Percentiles rank a stretch among this genome's conserved stretches.
Conservation (phyloP, 2,888 invertebrate genomes). For the Biston stratarius region DNA sequence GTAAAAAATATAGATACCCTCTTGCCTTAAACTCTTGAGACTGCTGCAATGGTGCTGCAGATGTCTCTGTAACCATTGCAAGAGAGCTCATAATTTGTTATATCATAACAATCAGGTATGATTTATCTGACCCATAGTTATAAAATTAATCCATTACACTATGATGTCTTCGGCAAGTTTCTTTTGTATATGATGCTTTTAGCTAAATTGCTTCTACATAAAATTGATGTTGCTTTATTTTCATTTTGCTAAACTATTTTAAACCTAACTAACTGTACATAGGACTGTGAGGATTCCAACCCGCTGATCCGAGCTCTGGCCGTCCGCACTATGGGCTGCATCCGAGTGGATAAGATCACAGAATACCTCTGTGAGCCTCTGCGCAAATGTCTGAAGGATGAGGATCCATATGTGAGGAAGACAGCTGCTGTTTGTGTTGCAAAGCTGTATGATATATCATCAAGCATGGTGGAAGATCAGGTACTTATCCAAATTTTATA, state of each 20-base stretch:
- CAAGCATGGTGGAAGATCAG: slow-evolving; percentile 88
- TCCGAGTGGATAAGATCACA: slow-evolving; percentile 99
- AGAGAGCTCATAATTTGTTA: no score
- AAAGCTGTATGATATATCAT: slow-evolving; percentile 98
- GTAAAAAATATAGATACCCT: no score
- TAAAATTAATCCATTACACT: no score
- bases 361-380: slow-evolving; percentile 99
- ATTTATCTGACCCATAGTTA: no score
- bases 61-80: no score
- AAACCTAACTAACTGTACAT: not conserved
- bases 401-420: slow-evolving; percentile 99
- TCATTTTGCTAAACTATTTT: slow-evolving; percentile 16
- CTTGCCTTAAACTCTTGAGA: no score
- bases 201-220: slow-evolving; percentile 61
- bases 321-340: slow-evolving; percentile 99
- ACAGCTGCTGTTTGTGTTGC: slow-evolving; percentile 99
- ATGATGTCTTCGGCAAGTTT: slow-evolving; percentile 1
- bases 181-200: slow-evolving; percentile 27
- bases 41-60: no score
- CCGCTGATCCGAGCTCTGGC: slow-evolving; percentile 99
- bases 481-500: slow-evolving; percentile 50
- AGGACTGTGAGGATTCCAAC: slow-evolving; percentile 99
- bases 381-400: slow-evolving; percentile 97
- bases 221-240: slow-evolving; percentile 43
- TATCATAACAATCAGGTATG: no score